phyloP scores from a whole-genome alignment of 2,888 invertebrate species.

The Drosophila koepferae region DNA sequence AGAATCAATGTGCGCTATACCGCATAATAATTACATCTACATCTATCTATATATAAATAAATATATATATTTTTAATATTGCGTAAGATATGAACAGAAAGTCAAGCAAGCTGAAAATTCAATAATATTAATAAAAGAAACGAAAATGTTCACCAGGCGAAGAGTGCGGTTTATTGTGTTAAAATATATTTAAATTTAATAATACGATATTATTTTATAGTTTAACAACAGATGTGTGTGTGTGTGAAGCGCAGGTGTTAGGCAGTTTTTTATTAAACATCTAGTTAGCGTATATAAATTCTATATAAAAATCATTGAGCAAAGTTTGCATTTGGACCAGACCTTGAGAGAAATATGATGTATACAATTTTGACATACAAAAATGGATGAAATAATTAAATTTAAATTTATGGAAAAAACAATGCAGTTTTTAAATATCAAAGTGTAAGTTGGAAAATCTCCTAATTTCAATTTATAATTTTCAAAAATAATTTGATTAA shows the following conservation, averaged over 20 bases:
- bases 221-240: neutral
- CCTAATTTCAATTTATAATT: neutral
- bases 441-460: neutral
- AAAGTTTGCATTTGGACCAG: neutral
- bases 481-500: too few species aligned
- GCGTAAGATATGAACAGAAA: conserved; percentile 54
- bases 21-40: conserved; percentile 12
- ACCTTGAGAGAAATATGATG: neutral
- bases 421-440: neutral
- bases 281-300: conserved; percentile 1
- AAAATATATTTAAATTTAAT: neutral
- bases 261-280: neutral
- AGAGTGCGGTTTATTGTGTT: conserved; percentile 2
- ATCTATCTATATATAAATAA: conserved; percentile 27
- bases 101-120: conserved; percentile 31
- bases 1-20: conserved; percentile 17
- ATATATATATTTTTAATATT: conserved; percentile 56
- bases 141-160: conserved; percentile 30
- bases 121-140: conserved; percentile 37
- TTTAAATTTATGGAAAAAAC: neutral
- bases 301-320: neutral
- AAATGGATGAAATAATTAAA: neutral
- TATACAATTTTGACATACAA: neutral
- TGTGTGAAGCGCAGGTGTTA: neutral
- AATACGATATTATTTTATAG: neutral